These are phyloP conservation scores for Lasioglossum figueresi DNA, from an alignment of 2,888 invertebrate genomes.

Conservation along the genomic window DNA sequence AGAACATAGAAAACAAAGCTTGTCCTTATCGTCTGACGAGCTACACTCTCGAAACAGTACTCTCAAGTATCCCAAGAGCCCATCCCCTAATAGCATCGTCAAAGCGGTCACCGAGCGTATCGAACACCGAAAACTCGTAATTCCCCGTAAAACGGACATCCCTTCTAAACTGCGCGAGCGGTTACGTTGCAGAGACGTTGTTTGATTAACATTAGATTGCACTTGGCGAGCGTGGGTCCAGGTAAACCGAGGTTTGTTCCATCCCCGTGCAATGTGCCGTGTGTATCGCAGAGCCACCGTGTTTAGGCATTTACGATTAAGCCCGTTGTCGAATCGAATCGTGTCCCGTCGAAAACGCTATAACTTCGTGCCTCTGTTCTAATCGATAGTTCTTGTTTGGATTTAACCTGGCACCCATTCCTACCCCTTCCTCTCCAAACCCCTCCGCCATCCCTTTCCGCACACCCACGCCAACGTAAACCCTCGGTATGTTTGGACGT, in stretches of 20 bases:
- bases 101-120: not conserved
- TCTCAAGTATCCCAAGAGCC: not conserved
- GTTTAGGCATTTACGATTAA: conserved; percentile 17
- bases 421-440: not conserved
- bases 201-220: conserved; percentile 13
- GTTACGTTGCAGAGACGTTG: not conserved
- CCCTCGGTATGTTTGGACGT: not conserved
- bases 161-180: not conserved
- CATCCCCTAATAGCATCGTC: not conserved
- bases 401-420: conserved; percentile 8
- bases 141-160: not conserved
- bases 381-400: conserved; percentile 22
- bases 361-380: not conserved
- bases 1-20: not conserved
- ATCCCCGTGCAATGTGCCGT: not conserved
- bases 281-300: conserved; percentile 4
- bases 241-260: not conserved
- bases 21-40: not conserved
- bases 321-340: conserved; percentile 13
- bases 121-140: not conserved
- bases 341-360: conserved; percentile 11
- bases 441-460: not conserved
- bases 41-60: not conserved
- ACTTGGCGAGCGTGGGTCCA: not conserved
- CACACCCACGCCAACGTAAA: not conserved